phyloP scores from a whole-genome alignment of 2,113 vertebrate species.

The Mohoua ochrocephala region DNA sequence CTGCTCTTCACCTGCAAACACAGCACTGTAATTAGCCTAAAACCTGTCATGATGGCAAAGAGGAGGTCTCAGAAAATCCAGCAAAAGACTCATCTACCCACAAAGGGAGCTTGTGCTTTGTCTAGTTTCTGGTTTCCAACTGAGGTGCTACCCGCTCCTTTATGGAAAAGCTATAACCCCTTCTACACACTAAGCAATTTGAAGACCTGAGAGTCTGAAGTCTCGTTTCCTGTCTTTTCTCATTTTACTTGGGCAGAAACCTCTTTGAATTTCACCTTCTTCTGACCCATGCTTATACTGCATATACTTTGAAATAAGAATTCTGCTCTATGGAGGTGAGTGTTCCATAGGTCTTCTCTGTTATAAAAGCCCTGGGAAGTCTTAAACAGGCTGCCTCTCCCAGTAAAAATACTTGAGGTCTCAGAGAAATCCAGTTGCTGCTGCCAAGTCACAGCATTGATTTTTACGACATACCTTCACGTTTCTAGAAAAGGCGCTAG shows the following conservation, averaged over 20 bases:
- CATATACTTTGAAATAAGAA: neutral
- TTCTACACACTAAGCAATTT: neutral
- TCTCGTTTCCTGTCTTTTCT: neutral
- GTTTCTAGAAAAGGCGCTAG: neutral
- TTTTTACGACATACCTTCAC: neutral
- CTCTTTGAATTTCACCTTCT: neutral
- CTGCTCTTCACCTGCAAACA: neutral
- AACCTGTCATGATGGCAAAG: accelerated
- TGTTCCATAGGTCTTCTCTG: neutral
- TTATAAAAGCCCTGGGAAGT: neutral
- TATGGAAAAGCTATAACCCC: neutral
- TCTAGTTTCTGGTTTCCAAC: neutral
- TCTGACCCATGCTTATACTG: neutral
- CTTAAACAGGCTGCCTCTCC: neutral
- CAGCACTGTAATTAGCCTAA: neutral
- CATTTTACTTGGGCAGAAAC: neutral
- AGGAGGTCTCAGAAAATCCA: neutral
- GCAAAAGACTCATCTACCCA: neutral
- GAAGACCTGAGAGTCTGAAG: neutral
- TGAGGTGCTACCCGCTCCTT: neutral
- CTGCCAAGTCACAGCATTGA: neutral
- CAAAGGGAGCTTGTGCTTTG: neutral
- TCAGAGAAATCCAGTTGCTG: neutral
- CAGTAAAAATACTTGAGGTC: neutral
- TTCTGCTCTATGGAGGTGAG: neutral